Evolutionary conservation across 1,140 invertebrate genomes (phyloP), one percentile per base, ranked within the genome.

Genomic region (Manduca sexta): DNA sequence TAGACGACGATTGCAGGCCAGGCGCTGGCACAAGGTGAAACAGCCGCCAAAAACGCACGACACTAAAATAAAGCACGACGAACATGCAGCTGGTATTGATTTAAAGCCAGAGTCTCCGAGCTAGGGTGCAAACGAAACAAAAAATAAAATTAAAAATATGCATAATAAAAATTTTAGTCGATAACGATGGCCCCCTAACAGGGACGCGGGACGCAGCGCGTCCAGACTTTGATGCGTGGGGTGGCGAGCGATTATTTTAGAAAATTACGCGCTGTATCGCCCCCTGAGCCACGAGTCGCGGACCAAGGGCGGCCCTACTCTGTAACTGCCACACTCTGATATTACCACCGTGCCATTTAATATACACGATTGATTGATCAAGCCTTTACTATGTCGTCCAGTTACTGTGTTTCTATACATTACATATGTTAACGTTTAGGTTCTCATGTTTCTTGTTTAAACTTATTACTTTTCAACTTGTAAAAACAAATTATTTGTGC

Each of bases 81-180:
- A 62, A 60, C 57, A 60, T 52, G 53, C 64, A 60, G 60, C 64
- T 64, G 58, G 66, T 84, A 84, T 84, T 84, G 77, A 84, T 80
- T 84, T 77, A 80, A 81, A 73, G 72, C 76, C 48, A 45, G 65
- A 67, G 67, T 65, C 58, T 59, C 58, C 59, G 57, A 47, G 58
- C 52, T 51, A 60, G 69, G 75, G 69, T 26, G 41, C 41, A 12
- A 29, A 57, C 16, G 64, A 64, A 57, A 66, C 74, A 71, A 70
- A 75, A 81, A 77, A 75, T 80, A 75, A 79, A 84, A 78, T 80
- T 84, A 76, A 81, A 53, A 81, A 84, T 81, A 84, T 84, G 80
- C 80, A 84, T 80, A 81, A 80, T 84, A 79, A 84, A 81, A 81
- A 81, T 81, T 81, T 76, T 50, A 74, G 74, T 70, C 77, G 73